A percentile compares a stretch with the other conserved stretches of the same genome.
phyloP scores from a whole-genome alignment of 2,888 invertebrate species.

The Campoplex nolae region DNA sequence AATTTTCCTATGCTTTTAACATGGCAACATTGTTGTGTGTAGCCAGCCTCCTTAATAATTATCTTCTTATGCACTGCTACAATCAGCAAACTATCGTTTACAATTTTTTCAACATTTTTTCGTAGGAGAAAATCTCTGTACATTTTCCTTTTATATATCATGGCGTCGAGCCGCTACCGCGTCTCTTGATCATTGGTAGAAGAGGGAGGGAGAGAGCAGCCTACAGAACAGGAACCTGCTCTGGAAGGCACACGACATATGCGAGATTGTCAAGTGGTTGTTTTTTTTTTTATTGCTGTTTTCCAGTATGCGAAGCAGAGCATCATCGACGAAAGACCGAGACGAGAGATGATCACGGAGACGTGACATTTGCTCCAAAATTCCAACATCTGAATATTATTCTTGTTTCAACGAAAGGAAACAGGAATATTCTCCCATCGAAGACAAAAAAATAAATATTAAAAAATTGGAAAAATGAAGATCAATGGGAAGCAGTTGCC shows the following conservation, averaged over 20 bases:
- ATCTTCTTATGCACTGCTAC: too few species aligned
- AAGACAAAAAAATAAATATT: background rate
- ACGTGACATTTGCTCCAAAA: slow-evolving; percentile 23
- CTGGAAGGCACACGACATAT: background rate
- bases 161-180: too few species aligned
- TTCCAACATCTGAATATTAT: background rate
- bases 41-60: too few species aligned
- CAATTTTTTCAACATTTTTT: too few species aligned
- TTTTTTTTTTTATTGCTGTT: slow-evolving; percentile 24
- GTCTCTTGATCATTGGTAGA: background rate
- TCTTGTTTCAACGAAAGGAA: background rate
- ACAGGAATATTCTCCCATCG: background rate
- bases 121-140: too few species aligned
- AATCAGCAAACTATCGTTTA: too few species aligned
- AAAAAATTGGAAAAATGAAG: slow-evolving; percentile 66
- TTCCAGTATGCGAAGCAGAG: slow-evolving; percentile 38
- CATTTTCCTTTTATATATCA: too few species aligned
- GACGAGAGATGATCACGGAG: slow-evolving; percentile 9
- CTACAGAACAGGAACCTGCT: background rate
- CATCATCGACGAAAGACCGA: background rate
- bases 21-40: too few species aligned
- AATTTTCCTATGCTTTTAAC: too few species aligned
- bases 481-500: slow-evolving; percentile 90
- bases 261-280: background rate
- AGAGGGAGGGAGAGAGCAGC: background rate